These are phyloP conservation scores for Carlito syrichta DNA, from an alignment of 2,113 vertebrate genomes.

Conservation along the genomic window DNA sequence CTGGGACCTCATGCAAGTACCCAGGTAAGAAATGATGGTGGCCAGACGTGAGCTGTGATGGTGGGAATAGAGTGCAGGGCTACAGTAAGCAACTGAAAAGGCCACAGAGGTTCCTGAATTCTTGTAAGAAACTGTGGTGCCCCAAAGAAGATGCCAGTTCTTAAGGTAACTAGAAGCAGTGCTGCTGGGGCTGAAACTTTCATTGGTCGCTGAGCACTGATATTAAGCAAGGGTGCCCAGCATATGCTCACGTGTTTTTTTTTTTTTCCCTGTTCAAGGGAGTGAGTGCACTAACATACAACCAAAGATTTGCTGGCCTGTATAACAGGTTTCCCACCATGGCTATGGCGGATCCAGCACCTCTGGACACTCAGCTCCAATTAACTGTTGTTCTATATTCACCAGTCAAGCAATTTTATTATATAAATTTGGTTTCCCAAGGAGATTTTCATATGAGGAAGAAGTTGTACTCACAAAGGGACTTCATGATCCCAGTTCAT, in stretches of 20 bases:
- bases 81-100: background rate
- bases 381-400: background rate
- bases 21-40: background rate
- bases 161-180: background rate
- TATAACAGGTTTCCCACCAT: background rate
- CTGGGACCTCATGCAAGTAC: background rate
- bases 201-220: background rate
- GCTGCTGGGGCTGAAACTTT: background rate
- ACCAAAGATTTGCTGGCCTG: no score
- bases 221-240: background rate
- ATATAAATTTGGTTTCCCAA: background rate
- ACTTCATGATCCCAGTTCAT: background rate
- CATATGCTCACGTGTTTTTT: background rate
- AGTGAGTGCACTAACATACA: background rate
- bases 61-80: background rate
- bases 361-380: background rate
- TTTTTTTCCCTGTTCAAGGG: no score
- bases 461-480: background rate
- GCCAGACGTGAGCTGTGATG: background rate
- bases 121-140: background rate
- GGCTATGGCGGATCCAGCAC: accelerated
- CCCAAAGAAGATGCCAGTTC: background rate
- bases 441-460: background rate
- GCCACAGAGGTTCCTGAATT: background rate
- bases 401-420: background rate